Conservation (phyloP, 2,888 invertebrate genomes). For the Heterodera filipjevi region DNA sequence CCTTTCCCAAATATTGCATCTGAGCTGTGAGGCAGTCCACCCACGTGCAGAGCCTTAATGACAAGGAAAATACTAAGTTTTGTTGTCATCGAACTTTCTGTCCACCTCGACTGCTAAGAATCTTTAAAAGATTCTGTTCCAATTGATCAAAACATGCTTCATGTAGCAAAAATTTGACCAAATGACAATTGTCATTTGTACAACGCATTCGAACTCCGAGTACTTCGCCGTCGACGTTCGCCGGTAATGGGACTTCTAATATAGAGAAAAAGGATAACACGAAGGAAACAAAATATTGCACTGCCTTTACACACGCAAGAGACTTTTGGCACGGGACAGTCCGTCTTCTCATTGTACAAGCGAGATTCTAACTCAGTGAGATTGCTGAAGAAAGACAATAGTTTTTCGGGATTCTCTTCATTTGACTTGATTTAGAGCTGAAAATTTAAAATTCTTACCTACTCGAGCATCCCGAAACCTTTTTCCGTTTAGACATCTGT, state of each 20-base stretch:
- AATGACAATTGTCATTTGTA: constrained; percentile 48
- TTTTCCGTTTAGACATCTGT: constrained; percentile 1
- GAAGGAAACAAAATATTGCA: background rate
- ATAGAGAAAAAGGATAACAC: background rate
- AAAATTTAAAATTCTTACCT: background rate
- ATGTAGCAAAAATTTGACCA: constrained; percentile 44
- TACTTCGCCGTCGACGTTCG: constrained; percentile 32
- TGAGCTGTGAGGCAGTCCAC: constrained; percentile 53
- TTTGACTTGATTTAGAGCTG: background rate
- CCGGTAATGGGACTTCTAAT: constrained; percentile 31
- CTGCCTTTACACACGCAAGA: constrained; percentile 37
- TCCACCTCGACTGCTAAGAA: constrained; percentile 42
- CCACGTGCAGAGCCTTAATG: constrained; percentile 53
- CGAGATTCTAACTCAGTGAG: background rate
- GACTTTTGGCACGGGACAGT: constrained; percentile 42
- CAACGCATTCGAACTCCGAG: constrained; percentile 49
- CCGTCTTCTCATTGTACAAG: constrained; percentile 25
- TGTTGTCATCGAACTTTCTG: background rate
- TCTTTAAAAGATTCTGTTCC: constrained; percentile 49
- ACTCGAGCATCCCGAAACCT: background rate
- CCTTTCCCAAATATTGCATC: constrained; percentile 54
- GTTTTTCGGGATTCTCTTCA: too few species aligned
- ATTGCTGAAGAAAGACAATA: background rate
- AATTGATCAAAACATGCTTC: constrained; percentile 45
- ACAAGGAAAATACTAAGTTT: background rate